Percentiles rank a stretch among this genome's conserved stretches.
Evolutionary conservation across 2,888 invertebrate genomes (phyloP).

Genomic region (Syrphus vitripennis): DNA sequence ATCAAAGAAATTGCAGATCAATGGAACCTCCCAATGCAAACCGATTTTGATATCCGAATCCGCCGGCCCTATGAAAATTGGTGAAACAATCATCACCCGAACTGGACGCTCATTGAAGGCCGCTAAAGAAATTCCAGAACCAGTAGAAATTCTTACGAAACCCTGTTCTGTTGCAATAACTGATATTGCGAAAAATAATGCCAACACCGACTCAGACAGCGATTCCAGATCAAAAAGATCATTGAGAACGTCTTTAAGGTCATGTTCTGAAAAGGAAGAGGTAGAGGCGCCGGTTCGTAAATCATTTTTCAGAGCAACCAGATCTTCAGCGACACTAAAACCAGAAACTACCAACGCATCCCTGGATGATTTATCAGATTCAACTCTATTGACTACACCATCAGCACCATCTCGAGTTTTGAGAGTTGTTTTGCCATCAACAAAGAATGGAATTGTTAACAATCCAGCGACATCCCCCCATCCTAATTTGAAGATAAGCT

Average conservation of each 20-base stretch:
- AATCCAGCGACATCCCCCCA: conserved; percentile 52
- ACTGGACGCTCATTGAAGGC: background rate
- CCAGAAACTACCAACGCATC: background rate
- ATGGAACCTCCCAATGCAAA: background rate
- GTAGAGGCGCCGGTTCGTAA: background rate
- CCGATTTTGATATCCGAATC: background rate
- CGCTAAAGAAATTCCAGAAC: background rate
- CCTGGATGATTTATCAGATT: background rate
- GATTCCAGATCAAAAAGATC: background rate
- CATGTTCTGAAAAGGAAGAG: background rate
- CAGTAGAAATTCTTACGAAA: background rate
- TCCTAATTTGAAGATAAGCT: conserved; percentile 75
- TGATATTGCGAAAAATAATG: background rate
- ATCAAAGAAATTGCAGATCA: background rate
- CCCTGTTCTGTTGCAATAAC: conserved; percentile 30
- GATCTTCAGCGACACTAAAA: background rate
- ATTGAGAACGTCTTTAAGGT: background rate
- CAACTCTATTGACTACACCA: background rate
- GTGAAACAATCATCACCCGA: conserved; percentile 21
- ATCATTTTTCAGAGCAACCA: background rate
- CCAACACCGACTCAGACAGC: background rate
- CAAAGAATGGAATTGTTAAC: conserved; percentile 33
- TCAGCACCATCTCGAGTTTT: background rate
- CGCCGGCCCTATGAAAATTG: background rate
- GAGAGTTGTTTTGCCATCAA: conserved; percentile 26